Percentiles rank a stretch among this genome's conserved stretches.
Conservation (phyloP, 2,888 invertebrate species). For the Drosophila tripunctata region DNA sequence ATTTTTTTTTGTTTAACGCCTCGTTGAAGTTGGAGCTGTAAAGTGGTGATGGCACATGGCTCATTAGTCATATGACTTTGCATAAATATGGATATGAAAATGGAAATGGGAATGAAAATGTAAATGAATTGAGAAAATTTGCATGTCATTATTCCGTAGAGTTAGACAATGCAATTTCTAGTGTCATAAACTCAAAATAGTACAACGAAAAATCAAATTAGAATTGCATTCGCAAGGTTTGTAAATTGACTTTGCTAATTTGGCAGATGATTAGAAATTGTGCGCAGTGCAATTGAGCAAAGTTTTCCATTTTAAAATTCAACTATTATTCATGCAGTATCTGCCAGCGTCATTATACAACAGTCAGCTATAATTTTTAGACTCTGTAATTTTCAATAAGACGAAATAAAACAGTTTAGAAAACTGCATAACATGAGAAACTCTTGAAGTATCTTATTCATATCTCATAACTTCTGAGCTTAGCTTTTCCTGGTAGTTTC, state of each 20-base stretch:
- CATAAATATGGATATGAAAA: conserved; percentile 31
- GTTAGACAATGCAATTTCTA: conserved; percentile 52
- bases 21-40: conserved; percentile 28
- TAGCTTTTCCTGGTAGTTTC: too few relatives aligned
- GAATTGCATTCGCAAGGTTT: conserved; percentile 35
- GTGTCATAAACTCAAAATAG: conserved; percentile 13
- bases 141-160: conserved; percentile 33
- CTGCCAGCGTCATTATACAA: too few relatives aligned
- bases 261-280: conserved; percentile 14
- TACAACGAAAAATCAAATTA: conserved; percentile 41
- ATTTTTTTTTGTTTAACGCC: conserved; percentile 15
- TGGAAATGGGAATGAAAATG: conserved; percentile 20
- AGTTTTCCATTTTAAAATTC: neutral
- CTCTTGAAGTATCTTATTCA: too few relatives aligned
- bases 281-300: too few relatives aligned
- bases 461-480: too few relatives aligned
- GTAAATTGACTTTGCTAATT: conserved; percentile 15
- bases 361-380: too few relatives aligned
- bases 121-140: conserved; percentile 27
- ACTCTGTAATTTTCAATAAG: too few relatives aligned
- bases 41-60: conserved; percentile 5
- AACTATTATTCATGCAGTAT: neutral
- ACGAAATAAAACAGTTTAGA: too few relatives aligned
- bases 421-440: too few relatives aligned
- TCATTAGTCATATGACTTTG: conserved; percentile 42